Evolutionary conservation across 2,113 vertebrate species (phyloP), one percentile per base, ranked within the genome.

Genomic region (Leptosomus discolor): DNA sequence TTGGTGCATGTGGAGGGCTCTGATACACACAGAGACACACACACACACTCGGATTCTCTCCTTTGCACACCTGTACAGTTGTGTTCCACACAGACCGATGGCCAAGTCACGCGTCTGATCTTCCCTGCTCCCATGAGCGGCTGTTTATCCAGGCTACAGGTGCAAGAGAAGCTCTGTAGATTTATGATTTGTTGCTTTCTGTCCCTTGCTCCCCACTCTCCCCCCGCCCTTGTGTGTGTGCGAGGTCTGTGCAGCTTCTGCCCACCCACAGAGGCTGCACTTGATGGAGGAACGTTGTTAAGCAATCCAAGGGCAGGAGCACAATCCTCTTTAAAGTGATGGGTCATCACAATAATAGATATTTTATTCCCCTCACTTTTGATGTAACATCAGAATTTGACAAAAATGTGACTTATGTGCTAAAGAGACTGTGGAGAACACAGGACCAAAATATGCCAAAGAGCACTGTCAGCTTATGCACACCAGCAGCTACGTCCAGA

Each of bases 11-110:
- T 5, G 67, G 13, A 48, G 48, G 39, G 65, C 50, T 80, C 83
- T 9, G 22, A 15, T 26, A 24, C 32, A 45, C 79, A 29, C 36
- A 5, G 15, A 15, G 23, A 9, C 15, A 19, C 32, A 5, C 16
- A 30, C 26, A 23, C 56, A 8, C 7, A 7, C 27, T 21, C 37
- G 12, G 9, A 5, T 9, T 34, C 2, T 17, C 51, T 36, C 41
- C 50, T 22, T n/a, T 41, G 24, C 75, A 21, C 34, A 18, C 24
- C 41, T 17, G 15, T 3, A 8, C 24, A 32, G n/a, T 1, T 22
- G 5, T 5, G n/a, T 9, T 15, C 21, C 41, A 8, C 37, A 6
- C 46, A 53, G 24, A 57, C 15, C 1, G 2, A 46, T 0, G 3
- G 36, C 41, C 70, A 51, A 41, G 48, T 20, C 37, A 0, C 12